Evolutionary conservation across 2,113 vertebrate species (phyloP).

Genomic region (Apteryx mantelli): DNA sequence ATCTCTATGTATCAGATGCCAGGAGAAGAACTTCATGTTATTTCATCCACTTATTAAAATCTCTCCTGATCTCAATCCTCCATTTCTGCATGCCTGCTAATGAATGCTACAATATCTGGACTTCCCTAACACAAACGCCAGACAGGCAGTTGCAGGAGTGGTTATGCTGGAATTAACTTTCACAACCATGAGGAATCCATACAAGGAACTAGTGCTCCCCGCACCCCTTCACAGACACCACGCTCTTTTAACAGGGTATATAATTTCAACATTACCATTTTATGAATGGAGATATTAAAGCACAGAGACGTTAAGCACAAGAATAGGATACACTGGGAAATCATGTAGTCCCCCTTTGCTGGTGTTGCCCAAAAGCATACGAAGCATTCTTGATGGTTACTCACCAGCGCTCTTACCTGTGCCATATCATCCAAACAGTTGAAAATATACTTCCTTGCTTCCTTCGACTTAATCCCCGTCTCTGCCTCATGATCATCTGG

Average conservation of each 20-base stretch:
- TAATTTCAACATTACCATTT: background rate
- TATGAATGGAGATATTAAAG: background rate
- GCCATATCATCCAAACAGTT: conserved; percentile 98
- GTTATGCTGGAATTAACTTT: background rate
- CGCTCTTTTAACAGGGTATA: background rate
- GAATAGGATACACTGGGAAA: background rate
- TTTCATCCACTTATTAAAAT: background rate
- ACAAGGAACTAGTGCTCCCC: background rate
- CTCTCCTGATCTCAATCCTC: background rate
- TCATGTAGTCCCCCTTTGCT: background rate
- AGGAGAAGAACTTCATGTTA: background rate
- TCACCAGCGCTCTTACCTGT: conserved; percentile 83
- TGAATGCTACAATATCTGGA: background rate
- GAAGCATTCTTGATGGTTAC: background rate
- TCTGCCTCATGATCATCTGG: conserved; percentile 95
- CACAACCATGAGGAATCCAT: background rate
- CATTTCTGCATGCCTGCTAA: background rate
- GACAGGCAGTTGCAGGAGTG: background rate
- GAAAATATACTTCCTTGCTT: conserved; percentile 98
- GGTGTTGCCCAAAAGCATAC: accelerated
- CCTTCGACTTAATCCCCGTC: conserved; percentile 96
- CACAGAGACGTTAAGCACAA: background rate
- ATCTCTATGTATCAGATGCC: background rate
- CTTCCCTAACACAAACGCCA: background rate
- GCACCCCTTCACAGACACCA: background rate